Percentiles rank a stretch among this genome's conserved stretches.
phyloP scores from a whole-genome alignment of 2,888 invertebrate genomes.

The Phengaris alcon region DNA sequence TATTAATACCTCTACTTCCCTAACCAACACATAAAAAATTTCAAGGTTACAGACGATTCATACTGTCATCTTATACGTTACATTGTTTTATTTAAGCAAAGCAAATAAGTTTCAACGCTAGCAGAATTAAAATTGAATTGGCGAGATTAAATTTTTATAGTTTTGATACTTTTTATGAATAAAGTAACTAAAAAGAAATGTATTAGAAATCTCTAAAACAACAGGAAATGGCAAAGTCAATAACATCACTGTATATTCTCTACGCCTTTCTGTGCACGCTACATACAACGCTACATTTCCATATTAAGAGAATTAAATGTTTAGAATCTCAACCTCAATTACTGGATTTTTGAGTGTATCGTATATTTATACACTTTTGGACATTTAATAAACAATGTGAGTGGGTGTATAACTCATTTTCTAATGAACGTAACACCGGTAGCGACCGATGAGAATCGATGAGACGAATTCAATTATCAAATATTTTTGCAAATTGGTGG shows the following conservation, averaged over 20 bases:
- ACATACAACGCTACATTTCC: not conserved
- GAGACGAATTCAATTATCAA: slow-evolving; percentile 15
- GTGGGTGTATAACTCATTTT: slow-evolving; percentile 13
- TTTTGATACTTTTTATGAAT: not conserved
- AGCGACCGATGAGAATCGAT: slow-evolving; percentile 6
- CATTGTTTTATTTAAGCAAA: too few relatives aligned
- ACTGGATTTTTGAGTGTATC: slow-evolving; percentile 12
- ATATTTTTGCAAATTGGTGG: slow-evolving; percentile 14
- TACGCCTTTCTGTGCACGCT: not conserved
- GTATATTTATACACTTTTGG: not conserved
- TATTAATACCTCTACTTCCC: too few relatives aligned
- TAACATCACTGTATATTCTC: not conserved
- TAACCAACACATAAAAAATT: too few relatives aligned
- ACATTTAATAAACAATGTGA: slow-evolving; percentile 2
- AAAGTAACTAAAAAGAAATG: too few relatives aligned
- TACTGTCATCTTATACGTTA: too few relatives aligned
- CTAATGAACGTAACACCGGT: slow-evolving; percentile 14
- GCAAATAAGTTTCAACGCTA: too few relatives aligned
- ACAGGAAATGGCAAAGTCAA: not conserved
- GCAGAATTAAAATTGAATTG: too few relatives aligned
- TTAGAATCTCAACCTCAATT: not conserved
- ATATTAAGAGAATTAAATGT: slow-evolving; percentile 19
- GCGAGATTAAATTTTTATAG: too few relatives aligned
- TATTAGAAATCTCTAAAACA: not conserved
- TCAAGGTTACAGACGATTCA: too few relatives aligned